A percentile compares a stretch with the other conserved stretches of the same genome.
phyloP scores from a whole-genome alignment of 2,888 invertebrate species.

The Barypeithes pellucidus region DNA sequence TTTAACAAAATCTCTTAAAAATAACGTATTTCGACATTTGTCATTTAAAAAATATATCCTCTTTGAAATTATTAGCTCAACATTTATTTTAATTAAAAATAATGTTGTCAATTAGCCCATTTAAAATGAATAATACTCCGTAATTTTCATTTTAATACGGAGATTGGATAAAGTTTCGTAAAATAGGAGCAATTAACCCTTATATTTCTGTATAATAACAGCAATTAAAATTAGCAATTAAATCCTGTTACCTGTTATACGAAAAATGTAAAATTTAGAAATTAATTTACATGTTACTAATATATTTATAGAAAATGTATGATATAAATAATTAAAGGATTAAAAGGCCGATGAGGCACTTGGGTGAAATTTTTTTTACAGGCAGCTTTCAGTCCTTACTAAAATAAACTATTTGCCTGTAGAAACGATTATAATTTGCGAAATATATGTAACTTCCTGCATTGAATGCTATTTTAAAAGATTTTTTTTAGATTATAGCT shows the following conservation, averaged over 20 bases:
- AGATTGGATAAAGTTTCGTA: slow-evolving; percentile 44
- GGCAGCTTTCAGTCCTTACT: no score
- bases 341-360: no score
- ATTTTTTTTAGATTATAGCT: no score
- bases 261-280: not conserved
- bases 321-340: no score
- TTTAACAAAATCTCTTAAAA: no score
- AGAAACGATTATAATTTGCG: no score
- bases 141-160: slow-evolving; percentile 30
- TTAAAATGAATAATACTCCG: slow-evolving; percentile 27
- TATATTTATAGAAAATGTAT: no score
- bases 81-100: slow-evolving; percentile 2
- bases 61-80: not conserved
- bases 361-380: no score
- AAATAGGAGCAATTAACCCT: slow-evolving; percentile 46
- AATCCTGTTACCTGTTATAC: slow-evolving; percentile 24
- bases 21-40: not conserved
- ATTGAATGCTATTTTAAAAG: no score
- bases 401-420: no score
- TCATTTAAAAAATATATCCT: not conserved
- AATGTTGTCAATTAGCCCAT: slow-evolving; percentile 18
- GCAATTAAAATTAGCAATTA: slow-evolving; percentile 43
- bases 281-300: not conserved
- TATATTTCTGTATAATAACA: slow-evolving; percentile 33
- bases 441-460: no score